Base-by-base conservation (phyloP, 2,797 vertebrate genomes). In the Rhynchonycteris naso region DNA sequence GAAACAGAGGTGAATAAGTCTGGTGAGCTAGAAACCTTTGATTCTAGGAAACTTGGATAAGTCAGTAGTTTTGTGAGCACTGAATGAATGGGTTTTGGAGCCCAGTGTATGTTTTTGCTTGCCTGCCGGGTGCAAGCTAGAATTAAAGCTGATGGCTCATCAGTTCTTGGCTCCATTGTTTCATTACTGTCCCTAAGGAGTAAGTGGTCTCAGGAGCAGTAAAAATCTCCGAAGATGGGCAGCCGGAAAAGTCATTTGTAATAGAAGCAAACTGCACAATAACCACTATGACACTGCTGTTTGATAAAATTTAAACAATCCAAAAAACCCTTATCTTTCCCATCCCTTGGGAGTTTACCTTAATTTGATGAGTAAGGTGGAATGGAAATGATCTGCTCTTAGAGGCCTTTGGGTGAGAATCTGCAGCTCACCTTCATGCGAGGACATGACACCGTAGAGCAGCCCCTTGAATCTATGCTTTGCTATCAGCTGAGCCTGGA, bases 401-500 rank as follows among this genome's bases (percentile, higher is more conserved):
- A 72, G 84, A 86, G 94, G 71, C 33, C 33, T 21, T 24, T n/a
- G 35, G 68, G 78, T 86, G 75, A 88, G 76, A 71, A 63, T 11
- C 58, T 52, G 68, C 84, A 43, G 14, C 59, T 96, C 35, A 59
- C 87, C 84, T 95, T 82, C 80, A 90, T 89, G 83, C 88, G 95
- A 96, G 94, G 95, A 63, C 93, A 71, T 84, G 43, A 43, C 43
- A 43, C 79, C 75, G 85, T 16, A 85, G 78, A 92, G 58, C 91
- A 91, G 66, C 68, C 63, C 58, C 91, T 93, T 90, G 90, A 93
- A 96, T 95, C 96, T 96, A 96, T 94, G 71, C 89, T 90, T 89
- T n/a, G n/a, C 86, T 78, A n/a, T 85, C 96, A 86, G 61, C 66
- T 33, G 80, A 26, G 90, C 89, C 88, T 88, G 43, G 65, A 95